A percentile compares a stretch with the other conserved stretches of the same genome.
Evolutionary conservation across 2,797 vertebrate genomes (phyloP).

Genomic region (Coranthus polyacanthus): DNA sequence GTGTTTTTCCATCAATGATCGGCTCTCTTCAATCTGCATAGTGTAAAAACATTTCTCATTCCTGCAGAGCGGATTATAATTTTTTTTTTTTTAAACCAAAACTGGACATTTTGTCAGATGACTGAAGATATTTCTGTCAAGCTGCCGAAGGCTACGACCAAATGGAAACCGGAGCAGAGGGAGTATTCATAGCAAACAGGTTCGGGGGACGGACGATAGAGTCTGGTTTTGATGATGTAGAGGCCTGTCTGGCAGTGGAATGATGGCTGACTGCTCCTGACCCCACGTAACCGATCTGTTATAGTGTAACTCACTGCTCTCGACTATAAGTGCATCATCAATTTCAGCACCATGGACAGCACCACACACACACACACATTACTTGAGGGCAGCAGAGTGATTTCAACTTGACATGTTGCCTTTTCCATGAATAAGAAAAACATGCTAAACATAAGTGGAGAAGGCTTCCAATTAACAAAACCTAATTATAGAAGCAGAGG

Average conservation of each 20-base stretch:
- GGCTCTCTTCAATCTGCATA: slow-evolving; percentile 11
- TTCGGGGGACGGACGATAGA: slow-evolving; percentile 8
- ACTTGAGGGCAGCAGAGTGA: not conserved
- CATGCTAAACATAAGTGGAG: too few relatives aligned
- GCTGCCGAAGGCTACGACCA: slow-evolving; percentile 38
- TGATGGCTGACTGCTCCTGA: slow-evolving; percentile 12
- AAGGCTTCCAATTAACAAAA: too few relatives aligned
- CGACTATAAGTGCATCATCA: slow-evolving; percentile 3
- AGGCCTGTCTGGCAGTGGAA: slow-evolving; percentile 14
- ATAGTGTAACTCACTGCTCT: slow-evolving; percentile 1
- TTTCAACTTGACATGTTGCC: not conserved
- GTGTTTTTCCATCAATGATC: slow-evolving; percentile 25
- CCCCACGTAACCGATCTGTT: slow-evolving; percentile 2
- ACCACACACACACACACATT: not conserved
- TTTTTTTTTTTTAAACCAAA: slow-evolving; percentile 9
- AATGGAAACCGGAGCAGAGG: slow-evolving; percentile 36
- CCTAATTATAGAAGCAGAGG: too few relatives aligned
- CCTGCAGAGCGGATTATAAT: not conserved
- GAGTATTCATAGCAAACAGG: slow-evolving; percentile 38
- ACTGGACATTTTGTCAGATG: slow-evolving; percentile 11
- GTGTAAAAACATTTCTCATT: slow-evolving; percentile 4
- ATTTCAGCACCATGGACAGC: slow-evolving; percentile 38
- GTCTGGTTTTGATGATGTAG: slow-evolving; percentile 28
- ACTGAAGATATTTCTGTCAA: slow-evolving; percentile 34
- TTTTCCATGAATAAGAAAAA: too few relatives aligned